These are phyloP conservation scores for Gobio occitaniae DNA, from an alignment of 2,797 vertebrate genomes.

Conservation along the genomic window DNA sequence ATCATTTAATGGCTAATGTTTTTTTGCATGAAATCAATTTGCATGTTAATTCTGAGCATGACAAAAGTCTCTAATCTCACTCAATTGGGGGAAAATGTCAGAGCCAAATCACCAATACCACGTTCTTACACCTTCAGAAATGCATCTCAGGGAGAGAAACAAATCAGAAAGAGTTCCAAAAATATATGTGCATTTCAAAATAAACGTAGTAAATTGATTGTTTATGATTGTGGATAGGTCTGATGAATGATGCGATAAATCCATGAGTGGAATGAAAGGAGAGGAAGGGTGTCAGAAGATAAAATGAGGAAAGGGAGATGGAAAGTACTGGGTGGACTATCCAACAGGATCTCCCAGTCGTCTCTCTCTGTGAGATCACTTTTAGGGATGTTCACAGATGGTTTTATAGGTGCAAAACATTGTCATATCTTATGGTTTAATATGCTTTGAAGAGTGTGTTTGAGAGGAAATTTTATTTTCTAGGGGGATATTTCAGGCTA, in stretches of 20 bases:
- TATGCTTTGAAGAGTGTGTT: neutral
- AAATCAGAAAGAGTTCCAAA: neutral
- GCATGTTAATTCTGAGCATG: neutral
- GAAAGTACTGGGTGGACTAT: constrained; percentile 59
- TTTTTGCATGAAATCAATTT: neutral
- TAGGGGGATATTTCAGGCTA: neutral
- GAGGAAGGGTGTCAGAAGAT: constrained; percentile 57
- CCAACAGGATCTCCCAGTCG: constrained; percentile 39
- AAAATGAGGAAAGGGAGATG: constrained; percentile 52
- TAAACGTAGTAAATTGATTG: neutral
- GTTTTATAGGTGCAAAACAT: neutral
- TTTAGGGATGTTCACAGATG: constrained; percentile 24
- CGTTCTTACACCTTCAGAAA: neutral
- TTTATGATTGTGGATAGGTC: neutral
- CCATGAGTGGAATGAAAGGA: constrained; percentile 36
- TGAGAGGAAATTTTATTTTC: neutral
- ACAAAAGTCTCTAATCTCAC: neutral
- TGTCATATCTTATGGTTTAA: neutral
- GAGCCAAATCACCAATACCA: neutral
- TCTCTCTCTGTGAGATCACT: constrained; percentile 9
- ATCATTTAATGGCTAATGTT: neutral
- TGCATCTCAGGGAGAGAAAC: neutral
- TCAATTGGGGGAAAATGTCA: neutral
- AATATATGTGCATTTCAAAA: neutral
- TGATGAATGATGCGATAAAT: constrained; percentile 24